Conservation (phyloP, 2,888 invertebrate species). For the Camponotus fellah region DNA sequence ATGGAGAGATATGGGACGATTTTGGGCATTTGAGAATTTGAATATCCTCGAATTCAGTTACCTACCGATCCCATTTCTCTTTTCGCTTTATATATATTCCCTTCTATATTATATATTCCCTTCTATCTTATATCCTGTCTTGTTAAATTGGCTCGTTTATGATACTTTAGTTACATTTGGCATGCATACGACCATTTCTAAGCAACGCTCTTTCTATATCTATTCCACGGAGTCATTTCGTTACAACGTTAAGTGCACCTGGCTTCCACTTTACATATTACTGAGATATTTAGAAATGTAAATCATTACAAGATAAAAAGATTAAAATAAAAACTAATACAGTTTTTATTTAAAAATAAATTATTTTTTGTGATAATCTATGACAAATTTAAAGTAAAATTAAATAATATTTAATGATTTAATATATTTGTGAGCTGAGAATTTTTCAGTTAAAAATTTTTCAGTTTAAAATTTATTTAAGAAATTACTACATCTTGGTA, state of each 20-base stretch:
- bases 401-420: not conserved
- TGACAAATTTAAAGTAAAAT: not conserved
- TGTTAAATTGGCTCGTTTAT: conserved; percentile 73
- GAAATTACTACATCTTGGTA: not conserved
- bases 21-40: conserved; percentile 70
- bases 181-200: conserved; percentile 82
- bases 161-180: conserved; percentile 75
- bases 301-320: not conserved
- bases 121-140: conserved; percentile 58
- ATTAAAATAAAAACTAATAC: not conserved
- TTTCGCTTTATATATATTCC: conserved; percentile 58
- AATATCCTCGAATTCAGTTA: conserved; percentile 69
- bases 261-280: conserved; percentile 25
- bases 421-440: not conserved
- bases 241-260: conserved; percentile 48
- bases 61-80: conserved; percentile 6
- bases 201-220: conserved; percentile 73
- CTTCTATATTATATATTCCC: conserved; percentile 55
- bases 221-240: conserved; percentile 61
- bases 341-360: not conserved
- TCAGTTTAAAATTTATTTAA: not conserved
- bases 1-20: conserved; percentile 35
- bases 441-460: not conserved
- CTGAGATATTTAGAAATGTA: conserved; percentile 6
- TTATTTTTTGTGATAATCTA: not conserved